Evolutionary conservation across 2,888 invertebrate genomes (phyloP).

Genomic region (Hylaea fasciaria): DNA sequence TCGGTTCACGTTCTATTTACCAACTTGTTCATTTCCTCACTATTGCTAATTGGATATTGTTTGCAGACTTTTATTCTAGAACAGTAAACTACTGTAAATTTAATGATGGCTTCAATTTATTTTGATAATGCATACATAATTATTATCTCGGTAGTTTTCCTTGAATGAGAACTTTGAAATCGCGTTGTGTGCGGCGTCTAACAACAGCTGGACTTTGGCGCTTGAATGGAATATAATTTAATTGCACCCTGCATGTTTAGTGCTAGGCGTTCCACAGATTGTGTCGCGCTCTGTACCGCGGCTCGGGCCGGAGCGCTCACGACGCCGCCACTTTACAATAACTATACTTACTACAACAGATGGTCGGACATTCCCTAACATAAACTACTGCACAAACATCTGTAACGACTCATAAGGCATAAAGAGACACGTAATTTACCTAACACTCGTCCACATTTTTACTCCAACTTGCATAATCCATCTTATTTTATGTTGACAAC

Average conservation of each 20-base stretch:
- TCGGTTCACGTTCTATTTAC: slow-evolving; percentile 4
- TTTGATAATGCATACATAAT: slow-evolving; percentile 12
- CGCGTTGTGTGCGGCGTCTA: slow-evolving; percentile 3
- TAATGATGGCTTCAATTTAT: neutral
- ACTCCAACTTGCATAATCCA: slow-evolving; percentile 82
- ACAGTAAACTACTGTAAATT: too few relatives aligned
- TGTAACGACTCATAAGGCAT: slow-evolving; percentile 45
- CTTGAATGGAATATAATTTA: slow-evolving; percentile 24
- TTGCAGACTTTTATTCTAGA: too few relatives aligned
- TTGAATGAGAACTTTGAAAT: slow-evolving; percentile 22
- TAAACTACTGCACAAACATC: slow-evolving; percentile 46
- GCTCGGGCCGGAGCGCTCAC: neutral
- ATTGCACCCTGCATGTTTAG: slow-evolving; percentile 33
- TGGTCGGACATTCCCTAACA: slow-evolving; percentile 40
- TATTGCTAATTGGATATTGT: neutral
- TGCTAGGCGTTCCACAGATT: slow-evolving; percentile 23
- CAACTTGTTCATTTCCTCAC: neutral
- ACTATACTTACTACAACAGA: neutral
- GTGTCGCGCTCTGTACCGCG: neutral
- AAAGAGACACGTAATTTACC: slow-evolving; percentile 68
- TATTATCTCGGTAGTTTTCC: slow-evolving; percentile 24
- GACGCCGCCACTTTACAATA: slow-evolving; percentile 3
- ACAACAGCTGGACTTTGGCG: slow-evolving; percentile 13
- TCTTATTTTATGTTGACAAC: slow-evolving; percentile 81
- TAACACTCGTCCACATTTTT: slow-evolving; percentile 78